A percentile compares a stretch with the other conserved stretches of the same genome.
Conservation (phyloP, 2,888 invertebrate species). For the Himalopsyche anomala region DNA sequence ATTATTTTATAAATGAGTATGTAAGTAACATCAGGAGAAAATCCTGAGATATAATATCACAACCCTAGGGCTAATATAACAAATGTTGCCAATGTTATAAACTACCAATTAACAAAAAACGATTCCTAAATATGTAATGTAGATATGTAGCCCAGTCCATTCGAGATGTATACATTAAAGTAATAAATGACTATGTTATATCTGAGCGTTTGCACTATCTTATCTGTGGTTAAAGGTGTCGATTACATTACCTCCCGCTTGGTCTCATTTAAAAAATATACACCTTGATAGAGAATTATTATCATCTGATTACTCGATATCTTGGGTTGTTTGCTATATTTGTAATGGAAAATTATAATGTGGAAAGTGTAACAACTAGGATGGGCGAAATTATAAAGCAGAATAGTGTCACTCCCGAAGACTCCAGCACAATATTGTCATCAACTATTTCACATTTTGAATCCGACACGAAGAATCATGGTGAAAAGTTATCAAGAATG, state of each 20-base stretch:
- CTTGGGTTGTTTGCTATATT: conserved; percentile 33
- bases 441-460: background rate
- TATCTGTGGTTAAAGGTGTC: conserved; percentile 62
- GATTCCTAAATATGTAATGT: too few species aligned
- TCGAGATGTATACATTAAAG: background rate
- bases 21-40: too few species aligned
- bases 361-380: conserved; percentile 36
- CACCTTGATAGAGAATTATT: background rate
- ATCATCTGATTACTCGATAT: conserved; percentile 19
- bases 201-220: conserved; percentile 54
- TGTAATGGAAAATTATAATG: conserved; percentile 49
- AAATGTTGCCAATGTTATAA: too few species aligned
- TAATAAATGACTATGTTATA: conserved; percentile 45
- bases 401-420: background rate
- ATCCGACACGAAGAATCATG: background rate
- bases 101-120: too few species aligned
- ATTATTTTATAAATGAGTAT: too few species aligned
- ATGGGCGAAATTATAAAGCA: conserved; percentile 17
- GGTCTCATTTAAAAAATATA: background rate
- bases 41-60: too few species aligned
- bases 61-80: too few species aligned
- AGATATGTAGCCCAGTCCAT: too few species aligned
- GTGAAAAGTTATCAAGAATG: background rate
- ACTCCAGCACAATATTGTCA: background rate
- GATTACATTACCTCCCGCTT: conserved; percentile 48